Conservation (phyloP, 1,140 invertebrate genomes). For the Oppia nitens region DNA sequence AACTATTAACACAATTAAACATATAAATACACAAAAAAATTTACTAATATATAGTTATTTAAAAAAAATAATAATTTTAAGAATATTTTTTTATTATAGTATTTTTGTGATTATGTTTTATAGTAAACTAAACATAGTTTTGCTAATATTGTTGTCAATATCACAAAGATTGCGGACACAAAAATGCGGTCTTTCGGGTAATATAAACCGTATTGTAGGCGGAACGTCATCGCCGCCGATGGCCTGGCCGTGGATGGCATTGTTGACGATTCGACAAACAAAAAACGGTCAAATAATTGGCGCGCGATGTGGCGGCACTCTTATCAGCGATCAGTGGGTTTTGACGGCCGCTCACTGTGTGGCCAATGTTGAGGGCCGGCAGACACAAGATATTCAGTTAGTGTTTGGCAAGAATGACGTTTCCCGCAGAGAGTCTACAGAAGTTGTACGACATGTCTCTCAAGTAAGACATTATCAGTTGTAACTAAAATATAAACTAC, state of each 20-base stretch:
- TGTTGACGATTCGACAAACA: not conserved
- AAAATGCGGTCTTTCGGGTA: not conserved
- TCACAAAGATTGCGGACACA: not conserved
- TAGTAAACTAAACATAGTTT: no score
- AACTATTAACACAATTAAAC: no score
- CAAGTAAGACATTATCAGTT: no score
- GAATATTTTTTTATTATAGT: no score
- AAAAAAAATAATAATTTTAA: no score
- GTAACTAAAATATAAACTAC: no score
- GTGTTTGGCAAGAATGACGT: not conserved
- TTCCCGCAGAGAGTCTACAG: not conserved
- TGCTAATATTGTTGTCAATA: no score
- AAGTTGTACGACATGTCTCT: not conserved
- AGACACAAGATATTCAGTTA: not conserved
- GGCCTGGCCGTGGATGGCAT: not conserved
- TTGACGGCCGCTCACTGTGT: conserved; percentile 11
- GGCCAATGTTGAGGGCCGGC: not conserved
- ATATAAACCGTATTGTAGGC: not conserved
- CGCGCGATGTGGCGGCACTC: not conserved
- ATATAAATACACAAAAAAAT: no score
- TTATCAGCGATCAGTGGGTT: not conserved
- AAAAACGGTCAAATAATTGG: not conserved
- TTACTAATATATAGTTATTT: no score
- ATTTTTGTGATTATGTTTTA: no score
- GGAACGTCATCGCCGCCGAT: not conserved